These are phyloP conservation scores for Glaucomys volans DNA, from an alignment of 2,113 vertebrate genomes.

Conservation along the genomic window DNA sequence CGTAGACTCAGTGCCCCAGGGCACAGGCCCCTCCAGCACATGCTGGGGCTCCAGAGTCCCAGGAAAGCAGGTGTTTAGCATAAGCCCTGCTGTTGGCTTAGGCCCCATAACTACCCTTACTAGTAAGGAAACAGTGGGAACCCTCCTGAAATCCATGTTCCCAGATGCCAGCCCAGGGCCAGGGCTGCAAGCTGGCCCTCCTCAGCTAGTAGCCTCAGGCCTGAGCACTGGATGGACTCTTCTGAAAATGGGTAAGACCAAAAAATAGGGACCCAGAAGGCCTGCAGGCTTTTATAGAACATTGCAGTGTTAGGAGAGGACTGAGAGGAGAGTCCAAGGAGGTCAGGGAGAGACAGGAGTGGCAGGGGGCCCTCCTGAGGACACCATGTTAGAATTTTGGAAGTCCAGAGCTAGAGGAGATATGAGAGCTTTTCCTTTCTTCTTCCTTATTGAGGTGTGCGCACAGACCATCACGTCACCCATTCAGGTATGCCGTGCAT, in stretches of 20 bases:
- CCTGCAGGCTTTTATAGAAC: too few species aligned
- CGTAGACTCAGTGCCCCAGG: rapidly evolving
- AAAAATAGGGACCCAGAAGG: not conserved
- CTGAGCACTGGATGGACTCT: too few species aligned
- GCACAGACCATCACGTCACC: too few species aligned
- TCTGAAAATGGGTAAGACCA: not conserved
- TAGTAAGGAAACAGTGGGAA: rapidly evolving
- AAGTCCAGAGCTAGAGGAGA: not conserved
- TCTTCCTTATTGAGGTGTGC: rapidly evolving
- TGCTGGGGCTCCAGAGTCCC: not conserved
- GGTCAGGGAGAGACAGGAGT: rapidly evolving
- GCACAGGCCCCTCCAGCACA: not conserved
- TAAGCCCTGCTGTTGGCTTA: rapidly evolving
- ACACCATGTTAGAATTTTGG: rapidly evolving
- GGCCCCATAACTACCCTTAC: too few species aligned
- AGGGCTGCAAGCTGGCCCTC: not conserved
- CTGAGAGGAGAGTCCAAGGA: rapidly evolving
- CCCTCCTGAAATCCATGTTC: rapidly evolving
- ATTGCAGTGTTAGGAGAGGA: not conserved
- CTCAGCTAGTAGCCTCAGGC: not conserved
- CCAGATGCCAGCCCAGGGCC: not conserved
- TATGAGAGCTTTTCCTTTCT: not conserved
- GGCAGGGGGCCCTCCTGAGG: not conserved
- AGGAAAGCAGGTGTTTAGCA: not conserved
- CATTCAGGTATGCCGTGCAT: too few species aligned